Evolutionary conservation across 2,888 invertebrate genomes (phyloP).

Genomic region (Macrosiphum euphorbiae): DNA sequence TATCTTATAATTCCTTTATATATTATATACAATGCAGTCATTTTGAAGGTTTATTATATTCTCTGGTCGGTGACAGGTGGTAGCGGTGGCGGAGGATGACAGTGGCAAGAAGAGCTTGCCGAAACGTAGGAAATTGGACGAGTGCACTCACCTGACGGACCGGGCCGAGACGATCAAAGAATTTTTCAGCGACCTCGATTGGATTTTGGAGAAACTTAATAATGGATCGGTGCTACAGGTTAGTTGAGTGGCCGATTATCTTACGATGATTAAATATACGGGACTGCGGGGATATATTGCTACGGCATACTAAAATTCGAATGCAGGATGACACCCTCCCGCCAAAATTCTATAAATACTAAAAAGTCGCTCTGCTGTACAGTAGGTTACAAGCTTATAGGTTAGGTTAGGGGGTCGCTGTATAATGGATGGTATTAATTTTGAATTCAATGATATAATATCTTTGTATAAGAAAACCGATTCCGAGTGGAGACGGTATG

Average conservation of each 20-base stretch:
- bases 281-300: background rate
- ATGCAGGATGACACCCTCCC: background rate
- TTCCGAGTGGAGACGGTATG: too few species aligned
- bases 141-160: conserved; percentile 39
- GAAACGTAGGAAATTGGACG: conserved; percentile 57
- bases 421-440: too few species aligned
- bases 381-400: too few species aligned
- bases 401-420: too few species aligned
- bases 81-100: background rate
- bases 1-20: background rate
- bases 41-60: background rate
- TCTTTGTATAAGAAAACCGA: too few species aligned
- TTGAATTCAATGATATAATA: too few species aligned
- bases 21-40: too few species aligned
- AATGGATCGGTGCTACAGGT: conserved; percentile 45
- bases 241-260: background rate
- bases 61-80: background rate
- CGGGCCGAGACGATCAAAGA: background rate
- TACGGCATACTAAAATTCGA: background rate
- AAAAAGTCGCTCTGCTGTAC: too few species aligned
- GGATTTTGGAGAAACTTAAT: conserved; percentile 52
- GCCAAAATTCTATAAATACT: too few species aligned
- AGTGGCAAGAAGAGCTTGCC: background rate
- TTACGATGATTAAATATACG: background rate
- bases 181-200: conserved; percentile 34